These are phyloP conservation scores for Eptesicus fuscus DNA, from an alignment of 2,113 vertebrate species.

Conservation along the genomic window DNA sequence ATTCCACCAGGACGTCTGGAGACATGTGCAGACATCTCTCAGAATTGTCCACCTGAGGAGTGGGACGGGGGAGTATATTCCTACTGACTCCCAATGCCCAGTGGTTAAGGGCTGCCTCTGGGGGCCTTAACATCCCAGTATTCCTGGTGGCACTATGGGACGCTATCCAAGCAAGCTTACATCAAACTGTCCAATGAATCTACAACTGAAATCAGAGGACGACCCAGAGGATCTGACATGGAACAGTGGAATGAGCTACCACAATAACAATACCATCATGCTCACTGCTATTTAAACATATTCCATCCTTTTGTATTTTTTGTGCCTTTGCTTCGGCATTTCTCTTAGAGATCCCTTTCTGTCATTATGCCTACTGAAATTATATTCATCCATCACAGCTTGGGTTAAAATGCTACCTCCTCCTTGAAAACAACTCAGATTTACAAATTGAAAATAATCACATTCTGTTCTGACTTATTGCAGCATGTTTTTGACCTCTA, in stretches of 20 bases:
- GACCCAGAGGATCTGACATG: neutral
- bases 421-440: neutral
- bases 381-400: conserved; percentile 9
- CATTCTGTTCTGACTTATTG: neutral
- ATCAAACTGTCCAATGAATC: neutral
- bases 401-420: neutral
- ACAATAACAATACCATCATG: neutral
- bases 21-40: neutral
- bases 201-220: neutral
- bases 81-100: neutral
- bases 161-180: neutral
- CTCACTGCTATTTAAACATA: neutral
- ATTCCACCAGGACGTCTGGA: neutral
- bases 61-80: neutral
- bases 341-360: neutral
- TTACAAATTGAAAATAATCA: conserved; percentile 37
- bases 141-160: neutral
- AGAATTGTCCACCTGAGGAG: neutral
- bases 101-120: neutral
- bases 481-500: neutral
- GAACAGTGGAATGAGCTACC: neutral
- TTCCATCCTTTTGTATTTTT: neutral
- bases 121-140: neutral
- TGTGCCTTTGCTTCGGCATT: neutral
- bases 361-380: conserved; percentile 19